Evolutionary conservation across 2,113 vertebrate genomes (phyloP).

Genomic region (Vulpes ferrilata): DNA sequence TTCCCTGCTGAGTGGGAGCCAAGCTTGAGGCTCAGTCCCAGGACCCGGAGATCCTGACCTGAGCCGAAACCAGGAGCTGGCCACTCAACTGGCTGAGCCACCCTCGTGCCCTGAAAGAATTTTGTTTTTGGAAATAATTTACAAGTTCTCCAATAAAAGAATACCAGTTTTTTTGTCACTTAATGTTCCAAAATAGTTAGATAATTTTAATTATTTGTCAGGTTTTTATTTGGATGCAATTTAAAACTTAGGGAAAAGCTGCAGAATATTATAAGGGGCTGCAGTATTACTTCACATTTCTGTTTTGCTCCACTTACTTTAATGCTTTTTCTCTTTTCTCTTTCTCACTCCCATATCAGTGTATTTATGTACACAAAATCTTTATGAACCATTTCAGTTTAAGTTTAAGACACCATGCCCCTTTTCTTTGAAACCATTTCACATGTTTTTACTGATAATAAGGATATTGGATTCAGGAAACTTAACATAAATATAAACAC

Average conservation of each 20-base stretch:
- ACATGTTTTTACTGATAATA: constrained; percentile 8
- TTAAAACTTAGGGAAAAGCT: neutral
- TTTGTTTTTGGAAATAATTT: neutral
- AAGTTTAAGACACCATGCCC: neutral
- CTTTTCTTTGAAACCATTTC: constrained; percentile 12
- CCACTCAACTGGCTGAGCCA: neutral
- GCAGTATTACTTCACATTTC: neutral
- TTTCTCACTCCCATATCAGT: neutral
- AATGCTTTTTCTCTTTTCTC: neutral
- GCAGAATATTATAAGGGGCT: neutral
- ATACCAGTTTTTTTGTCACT: neutral
- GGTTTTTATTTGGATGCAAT: constrained; percentile 20
- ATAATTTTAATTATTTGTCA: neutral
- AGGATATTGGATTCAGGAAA: neutral
- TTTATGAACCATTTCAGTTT: neutral
- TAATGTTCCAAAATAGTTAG: constrained; percentile 1
- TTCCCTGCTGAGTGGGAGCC: neutral
- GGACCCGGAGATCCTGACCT: neutral
- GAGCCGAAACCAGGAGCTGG: neutral
- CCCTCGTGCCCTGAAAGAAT: neutral
- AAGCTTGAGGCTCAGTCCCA: neutral
- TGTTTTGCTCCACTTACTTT: neutral
- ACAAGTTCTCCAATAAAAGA: constrained; percentile 27
- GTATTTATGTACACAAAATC: neutral
- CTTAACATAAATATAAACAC: neutral